Base-by-base conservation (phyloP, 2,113 vertebrate species). In the Oncorhynchus masou region DNA sequence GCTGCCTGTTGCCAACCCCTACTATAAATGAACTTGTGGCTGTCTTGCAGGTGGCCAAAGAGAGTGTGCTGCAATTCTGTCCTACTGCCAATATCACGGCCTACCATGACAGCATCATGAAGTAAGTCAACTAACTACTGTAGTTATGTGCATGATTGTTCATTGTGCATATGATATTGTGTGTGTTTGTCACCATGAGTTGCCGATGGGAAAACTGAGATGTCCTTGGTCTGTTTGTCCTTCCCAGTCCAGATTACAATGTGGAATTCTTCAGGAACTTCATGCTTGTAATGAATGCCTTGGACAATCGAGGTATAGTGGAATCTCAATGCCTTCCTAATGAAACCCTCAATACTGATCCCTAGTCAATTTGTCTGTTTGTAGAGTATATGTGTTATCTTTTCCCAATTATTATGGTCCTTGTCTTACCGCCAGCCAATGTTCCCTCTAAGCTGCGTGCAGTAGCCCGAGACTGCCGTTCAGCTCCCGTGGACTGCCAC, bases 71-170 rank as follows among this genome's bases (percentile, higher is more conserved):
- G 79, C 95, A 95, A 84, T 99, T 99, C 91, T 97, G 94, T 85
- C 97, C 97, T 12, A 93, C 94, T 83, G 98, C 97, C 70, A 97
- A 95, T 82, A 98, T 99, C 84, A 94, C 92, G 70, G 96, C 97
- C 67, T 98, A 98, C 86, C 97, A 99, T 70, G 98, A 99, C 95
- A 99, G 96, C 93, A 93, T 99, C 88, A 99, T 96, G 96, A 99
- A 98, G 98, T 98, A 90, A 89, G 95, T 83, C 51, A 20, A 25
- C 12, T 54, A 19, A 3, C 51, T 45, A 45, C 9, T 45, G 39
- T 45, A 45, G 39, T 45, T 45, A 45, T 45, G 8, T 45, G 39
- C 39, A 45, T 45, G 39, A 3, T 45, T 45, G 39, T 11, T 45
- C 9, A 12, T 45, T 45, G 39, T 39, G 39, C 39, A 39, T 12